These are phyloP conservation scores for Arremon brunneinucha DNA, from an alignment of 2,797 vertebrate genomes.

Conservation along the genomic window DNA sequence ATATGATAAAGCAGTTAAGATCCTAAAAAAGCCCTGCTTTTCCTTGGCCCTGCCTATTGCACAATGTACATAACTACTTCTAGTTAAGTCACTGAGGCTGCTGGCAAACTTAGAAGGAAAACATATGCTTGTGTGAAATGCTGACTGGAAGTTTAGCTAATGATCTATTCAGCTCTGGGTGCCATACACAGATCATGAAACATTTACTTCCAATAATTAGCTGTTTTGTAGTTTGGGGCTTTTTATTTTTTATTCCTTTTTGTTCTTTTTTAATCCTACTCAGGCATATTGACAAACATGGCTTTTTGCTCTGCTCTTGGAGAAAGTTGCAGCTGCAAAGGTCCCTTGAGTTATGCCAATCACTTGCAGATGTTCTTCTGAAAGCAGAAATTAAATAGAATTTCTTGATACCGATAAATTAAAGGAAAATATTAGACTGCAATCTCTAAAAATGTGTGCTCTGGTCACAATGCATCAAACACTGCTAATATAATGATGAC, in stretches of 20 bases:
- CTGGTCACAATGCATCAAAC: slow-evolving; percentile 27
- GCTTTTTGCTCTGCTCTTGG: background rate
- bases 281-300: slow-evolving; percentile 46
- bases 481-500: slow-evolving; percentile 46
- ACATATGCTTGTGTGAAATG: slow-evolving; percentile 3
- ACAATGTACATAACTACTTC: background rate
- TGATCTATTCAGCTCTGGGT: slow-evolving; percentile 37
- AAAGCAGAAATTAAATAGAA: slow-evolving; percentile 10
- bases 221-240: background rate
- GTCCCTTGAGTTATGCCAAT: slow-evolving; percentile 23
- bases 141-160: slow-evolving; percentile 41
- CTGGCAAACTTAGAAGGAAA: background rate
- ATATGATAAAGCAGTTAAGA: background rate
- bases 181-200: slow-evolving; percentile 11
- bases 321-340: slow-evolving; percentile 41
- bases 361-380: slow-evolving; percentile 34
- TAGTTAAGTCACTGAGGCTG: background rate
- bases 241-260: background rate
- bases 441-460: slow-evolving; percentile 25
- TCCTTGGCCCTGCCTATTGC: background rate
- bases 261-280: slow-evolving; percentile 29
- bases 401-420: slow-evolving; percentile 40
- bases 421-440: background rate
- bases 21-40: background rate
- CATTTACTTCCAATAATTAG: slow-evolving; percentile 45